These are phyloP conservation scores for Strigamia maritima DNA, from an alignment of 2,888 invertebrate genomes.

Conservation along the genomic window DNA sequence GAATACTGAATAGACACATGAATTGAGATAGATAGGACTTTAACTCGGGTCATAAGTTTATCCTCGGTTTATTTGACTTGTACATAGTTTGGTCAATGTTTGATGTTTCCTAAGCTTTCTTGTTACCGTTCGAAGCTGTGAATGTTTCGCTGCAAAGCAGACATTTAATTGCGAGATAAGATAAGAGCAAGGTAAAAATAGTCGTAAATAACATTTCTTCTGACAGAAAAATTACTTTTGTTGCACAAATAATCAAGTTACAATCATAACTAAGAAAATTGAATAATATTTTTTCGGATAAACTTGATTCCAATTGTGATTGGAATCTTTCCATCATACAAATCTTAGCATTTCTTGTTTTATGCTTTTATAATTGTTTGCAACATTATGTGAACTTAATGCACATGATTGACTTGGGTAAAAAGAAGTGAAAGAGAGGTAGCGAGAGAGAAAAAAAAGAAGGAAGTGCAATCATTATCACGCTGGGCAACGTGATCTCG, in stretches of 20 bases:
- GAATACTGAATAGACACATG: not conserved
- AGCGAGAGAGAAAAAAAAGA: not conserved
- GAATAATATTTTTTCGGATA: not conserved
- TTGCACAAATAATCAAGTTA: not conserved
- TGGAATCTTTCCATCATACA: too few relatives aligned
- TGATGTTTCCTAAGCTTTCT: not conserved
- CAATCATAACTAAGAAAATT: not conserved
- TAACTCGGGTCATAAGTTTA: conserved; percentile 4
- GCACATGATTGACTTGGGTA: not conserved
- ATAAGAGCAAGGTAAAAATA: not conserved
- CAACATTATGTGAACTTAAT: not conserved
- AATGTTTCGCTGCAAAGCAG: not conserved
- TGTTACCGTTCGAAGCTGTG: not conserved
- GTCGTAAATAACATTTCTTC: not conserved
- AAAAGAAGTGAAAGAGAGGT: not conserved
- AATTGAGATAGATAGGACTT: not conserved
- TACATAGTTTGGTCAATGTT: not conserved
- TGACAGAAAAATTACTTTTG: not conserved
- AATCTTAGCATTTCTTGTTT: too few relatives aligned
- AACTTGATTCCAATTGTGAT: too few relatives aligned
- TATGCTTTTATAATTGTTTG: too few relatives aligned
- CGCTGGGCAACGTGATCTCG: conserved; percentile 20
- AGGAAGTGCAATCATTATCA: not conserved
- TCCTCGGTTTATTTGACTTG: not conserved
- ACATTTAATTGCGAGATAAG: not conserved